Percentiles rank a stretch among this genome's conserved stretches.
Evolutionary conservation across 2,113 vertebrate species (phyloP).

Genomic region (Engystomops pustulosus): DNA sequence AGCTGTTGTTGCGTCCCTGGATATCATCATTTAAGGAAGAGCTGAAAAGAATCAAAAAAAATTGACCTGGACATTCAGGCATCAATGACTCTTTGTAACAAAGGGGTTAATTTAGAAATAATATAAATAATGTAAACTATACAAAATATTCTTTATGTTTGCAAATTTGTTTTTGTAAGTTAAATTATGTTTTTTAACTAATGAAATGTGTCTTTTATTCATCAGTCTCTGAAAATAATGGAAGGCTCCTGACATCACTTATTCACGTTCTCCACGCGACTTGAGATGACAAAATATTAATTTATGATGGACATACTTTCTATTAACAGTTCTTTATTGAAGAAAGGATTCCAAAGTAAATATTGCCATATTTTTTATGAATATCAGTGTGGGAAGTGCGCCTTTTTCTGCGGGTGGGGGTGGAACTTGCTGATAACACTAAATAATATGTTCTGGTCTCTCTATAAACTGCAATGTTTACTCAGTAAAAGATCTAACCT

Average conservation of each 20-base stretch:
- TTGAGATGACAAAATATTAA: conserved; percentile 39
- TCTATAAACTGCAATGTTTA: conserved; percentile 43
- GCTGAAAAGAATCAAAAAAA: too few relatives aligned
- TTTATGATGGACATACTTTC: conserved; percentile 16
- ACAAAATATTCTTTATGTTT: too few relatives aligned
- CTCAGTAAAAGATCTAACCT: conserved; percentile 34
- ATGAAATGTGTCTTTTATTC: background rate
- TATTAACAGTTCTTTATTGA: conserved; percentile 36
- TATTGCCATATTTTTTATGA: conserved; percentile 39
- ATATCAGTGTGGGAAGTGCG: conserved; percentile 56
- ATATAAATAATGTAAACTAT: too few relatives aligned
- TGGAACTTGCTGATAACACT: conserved; percentile 51
- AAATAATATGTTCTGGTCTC: conserved; percentile 37
- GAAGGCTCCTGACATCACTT: conserved; percentile 2
- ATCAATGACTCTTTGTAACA: too few relatives aligned
- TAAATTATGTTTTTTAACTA: too few relatives aligned
- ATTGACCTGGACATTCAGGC: too few relatives aligned
- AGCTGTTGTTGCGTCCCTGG: too few relatives aligned
- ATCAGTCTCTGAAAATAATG: too few relatives aligned
- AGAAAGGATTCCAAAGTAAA: conserved; percentile 53
- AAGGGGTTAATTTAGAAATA: too few relatives aligned
- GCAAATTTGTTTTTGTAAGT: too few relatives aligned
- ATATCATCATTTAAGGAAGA: too few relatives aligned
- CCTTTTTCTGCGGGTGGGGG: conserved; percentile 44
- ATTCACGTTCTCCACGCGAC: background rate